Evolutionary conservation across 2,113 vertebrate genomes (phyloP).

Genomic region (Lamprologus tigripictilis): DNA sequence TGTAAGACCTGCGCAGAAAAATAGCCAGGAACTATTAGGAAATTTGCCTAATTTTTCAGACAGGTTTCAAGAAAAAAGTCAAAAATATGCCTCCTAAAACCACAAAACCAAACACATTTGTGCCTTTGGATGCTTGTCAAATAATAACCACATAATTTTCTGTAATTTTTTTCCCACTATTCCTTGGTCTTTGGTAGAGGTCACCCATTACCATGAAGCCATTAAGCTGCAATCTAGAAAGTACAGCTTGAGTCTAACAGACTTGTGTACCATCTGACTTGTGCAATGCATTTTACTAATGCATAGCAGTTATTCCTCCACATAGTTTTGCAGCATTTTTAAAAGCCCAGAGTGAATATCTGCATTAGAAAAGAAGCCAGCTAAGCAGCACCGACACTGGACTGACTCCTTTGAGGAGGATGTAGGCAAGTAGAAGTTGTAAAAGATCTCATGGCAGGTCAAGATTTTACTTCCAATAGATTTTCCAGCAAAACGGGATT

Average conservation of each 20-base stretch:
- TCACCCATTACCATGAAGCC: background rate
- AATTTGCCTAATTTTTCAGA: background rate
- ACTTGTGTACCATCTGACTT: background rate
- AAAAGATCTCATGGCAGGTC: background rate
- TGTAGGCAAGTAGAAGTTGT: background rate
- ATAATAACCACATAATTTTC: background rate
- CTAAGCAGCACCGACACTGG: background rate
- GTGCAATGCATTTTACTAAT: background rate
- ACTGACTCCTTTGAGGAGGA: background rate
- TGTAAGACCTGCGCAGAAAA: background rate
- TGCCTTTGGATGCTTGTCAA: background rate
- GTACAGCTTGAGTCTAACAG: background rate
- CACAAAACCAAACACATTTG: background rate
- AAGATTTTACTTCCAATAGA: background rate
- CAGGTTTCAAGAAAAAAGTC: background rate
- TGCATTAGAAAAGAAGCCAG: background rate
- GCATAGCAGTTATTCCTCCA: background rate
- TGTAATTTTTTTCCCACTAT: background rate
- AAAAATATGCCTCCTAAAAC: background rate
- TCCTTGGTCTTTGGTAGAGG: background rate
- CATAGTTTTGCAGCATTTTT: background rate
- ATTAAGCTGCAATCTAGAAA: background rate
- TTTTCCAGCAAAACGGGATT: background rate
- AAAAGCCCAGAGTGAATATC: background rate
- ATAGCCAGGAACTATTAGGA: background rate